Conservation (phyloP, 1,140 invertebrate species). For the Drosophila ficusphila region DNA sequence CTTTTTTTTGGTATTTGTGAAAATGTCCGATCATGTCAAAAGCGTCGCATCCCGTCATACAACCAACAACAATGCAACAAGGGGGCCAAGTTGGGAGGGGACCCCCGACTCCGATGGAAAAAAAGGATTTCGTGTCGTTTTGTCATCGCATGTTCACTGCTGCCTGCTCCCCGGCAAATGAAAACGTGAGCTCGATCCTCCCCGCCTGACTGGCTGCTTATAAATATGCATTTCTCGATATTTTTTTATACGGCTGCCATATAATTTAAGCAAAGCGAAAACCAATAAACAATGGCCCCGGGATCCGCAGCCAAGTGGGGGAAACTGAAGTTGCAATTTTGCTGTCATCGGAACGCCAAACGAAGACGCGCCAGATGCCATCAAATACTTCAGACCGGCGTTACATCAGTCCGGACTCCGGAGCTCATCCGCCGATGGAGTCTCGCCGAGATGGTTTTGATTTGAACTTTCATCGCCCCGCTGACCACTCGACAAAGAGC, state of each 20-base stretch:
- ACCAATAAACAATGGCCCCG: slow-evolving; percentile 70
- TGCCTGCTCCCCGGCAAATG: slow-evolving; percentile 60
- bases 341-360: slow-evolving; percentile 67
- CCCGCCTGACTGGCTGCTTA: slow-evolving; percentile 58
- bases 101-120: neutral
- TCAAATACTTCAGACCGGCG: slow-evolving; percentile 65
- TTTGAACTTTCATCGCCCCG: slow-evolving; percentile 56
- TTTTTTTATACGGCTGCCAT: slow-evolving; percentile 59
- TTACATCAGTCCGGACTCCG: slow-evolving; percentile 31
- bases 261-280: slow-evolving; percentile 75
- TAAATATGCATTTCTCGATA: slow-evolving; percentile 79
- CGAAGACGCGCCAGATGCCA: slow-evolving; percentile 63
- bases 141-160: slow-evolving; percentile 74
- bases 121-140: slow-evolving; percentile 80
- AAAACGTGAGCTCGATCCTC: slow-evolving; percentile 69
- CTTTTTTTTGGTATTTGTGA: slow-evolving; percentile 45
- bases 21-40: slow-evolving; percentile 79
- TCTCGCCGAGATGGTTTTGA: slow-evolving; percentile 32
- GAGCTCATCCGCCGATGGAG: slow-evolving; percentile 16
- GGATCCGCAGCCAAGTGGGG: slow-evolving; percentile 34
- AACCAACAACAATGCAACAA: slow-evolving; percentile 38
- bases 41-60: slow-evolving; percentile 50
- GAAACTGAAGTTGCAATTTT: slow-evolving; percentile 79
- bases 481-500: slow-evolving; percentile 31
- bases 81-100: neutral